phyloP scores from a whole-genome alignment of 2,797 vertebrate species.

The Dendrocincla tyrannina region DNA sequence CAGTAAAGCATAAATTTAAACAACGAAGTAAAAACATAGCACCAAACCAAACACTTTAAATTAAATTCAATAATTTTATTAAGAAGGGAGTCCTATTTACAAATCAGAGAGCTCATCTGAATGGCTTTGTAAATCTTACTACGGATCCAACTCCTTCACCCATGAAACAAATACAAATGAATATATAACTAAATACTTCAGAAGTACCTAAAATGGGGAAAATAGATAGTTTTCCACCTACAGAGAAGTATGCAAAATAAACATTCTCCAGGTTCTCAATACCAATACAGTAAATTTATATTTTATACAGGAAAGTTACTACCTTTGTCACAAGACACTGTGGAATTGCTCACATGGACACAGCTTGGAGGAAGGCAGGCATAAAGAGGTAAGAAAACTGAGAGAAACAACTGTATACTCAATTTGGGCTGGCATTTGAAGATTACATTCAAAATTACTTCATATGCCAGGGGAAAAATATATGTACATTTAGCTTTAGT shows the following conservation, averaged over 20 bases:
- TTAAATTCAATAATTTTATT: neutral
- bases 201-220: neutral
- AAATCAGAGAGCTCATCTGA: neutral
- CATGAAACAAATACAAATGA: neutral
- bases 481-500: neutral
- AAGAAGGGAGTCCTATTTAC: neutral
- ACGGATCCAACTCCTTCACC: neutral
- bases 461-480: neutral
- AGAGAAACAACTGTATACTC: neutral
- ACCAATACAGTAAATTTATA: neutral
- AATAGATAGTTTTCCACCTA: neutral
- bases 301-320: neutral
- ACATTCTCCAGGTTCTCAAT: neutral
- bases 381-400: neutral
- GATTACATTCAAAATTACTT: neutral
- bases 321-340: neutral
- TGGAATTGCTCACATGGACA: neutral
- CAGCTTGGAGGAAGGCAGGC: neutral
- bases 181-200: neutral
- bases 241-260: neutral
- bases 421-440: neutral
- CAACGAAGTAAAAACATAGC: neutral
- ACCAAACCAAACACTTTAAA: neutral
- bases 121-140: neutral
- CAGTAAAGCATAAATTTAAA: neutral